phyloP scores from a whole-genome alignment of 2,888 invertebrate genomes.

The Netelia virgata region DNA sequence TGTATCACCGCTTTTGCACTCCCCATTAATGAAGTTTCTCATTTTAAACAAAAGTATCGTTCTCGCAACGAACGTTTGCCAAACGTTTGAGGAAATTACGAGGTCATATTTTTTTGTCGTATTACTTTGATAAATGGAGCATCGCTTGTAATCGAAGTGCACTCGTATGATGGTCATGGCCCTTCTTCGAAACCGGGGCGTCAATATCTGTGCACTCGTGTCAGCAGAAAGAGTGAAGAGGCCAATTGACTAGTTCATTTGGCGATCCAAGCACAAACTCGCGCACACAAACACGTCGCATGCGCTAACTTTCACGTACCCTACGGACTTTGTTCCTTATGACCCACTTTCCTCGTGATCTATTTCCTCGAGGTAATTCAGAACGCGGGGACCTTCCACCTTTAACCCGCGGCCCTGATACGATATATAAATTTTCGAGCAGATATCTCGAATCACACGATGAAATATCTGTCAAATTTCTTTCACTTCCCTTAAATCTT shows the following conservation, averaged over 20 bases:
- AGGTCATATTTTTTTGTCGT: background rate
- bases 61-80: no score
- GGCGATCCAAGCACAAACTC: conserved; percentile 24
- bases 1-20: no score
- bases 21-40: no score
- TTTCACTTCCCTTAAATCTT: background rate
- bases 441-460: conserved; percentile 4
- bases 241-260: conserved; percentile 61
- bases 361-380: conserved; percentile 45
- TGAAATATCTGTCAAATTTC: conserved; percentile 8
- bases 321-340: conserved; percentile 35
- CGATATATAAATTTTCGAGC: background rate
- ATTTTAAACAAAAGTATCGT: no score
- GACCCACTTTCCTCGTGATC: conserved; percentile 64
- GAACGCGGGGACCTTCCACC: conserved; percentile 64
- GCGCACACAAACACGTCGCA: conserved; percentile 5
- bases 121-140: background rate
- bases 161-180: conserved; percentile 4
- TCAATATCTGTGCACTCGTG: conserved; percentile 18
- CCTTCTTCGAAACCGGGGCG: conserved; percentile 5
- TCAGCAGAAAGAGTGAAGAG: conserved; percentile 62
- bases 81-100: no score
- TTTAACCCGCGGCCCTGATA: conserved; percentile 18
- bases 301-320: background rate
- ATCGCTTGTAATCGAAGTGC: background rate